Evolutionary conservation across 2,888 invertebrate species (phyloP).

Genomic region (Ennomos quercinarius): DNA sequence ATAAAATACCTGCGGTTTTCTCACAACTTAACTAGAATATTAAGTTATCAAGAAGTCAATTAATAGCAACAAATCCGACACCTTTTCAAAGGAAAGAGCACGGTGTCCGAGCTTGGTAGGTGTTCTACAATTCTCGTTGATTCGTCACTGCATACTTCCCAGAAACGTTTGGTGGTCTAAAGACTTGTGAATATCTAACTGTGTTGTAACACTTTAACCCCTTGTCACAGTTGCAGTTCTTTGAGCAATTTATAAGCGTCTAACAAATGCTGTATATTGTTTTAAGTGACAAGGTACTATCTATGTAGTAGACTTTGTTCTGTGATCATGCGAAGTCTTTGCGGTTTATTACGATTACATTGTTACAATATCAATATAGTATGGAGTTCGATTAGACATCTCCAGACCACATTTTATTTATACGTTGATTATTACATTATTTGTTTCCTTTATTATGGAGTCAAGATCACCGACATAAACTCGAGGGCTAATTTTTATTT

Average conservation of each 20-base stretch:
- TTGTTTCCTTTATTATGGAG: too few relatives aligned
- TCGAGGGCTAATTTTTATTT: too few relatives aligned
- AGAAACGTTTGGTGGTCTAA: conserved; percentile 41
- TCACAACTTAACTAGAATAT: conserved; percentile 24
- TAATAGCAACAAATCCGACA: conserved; percentile 24
- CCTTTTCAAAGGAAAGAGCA: conserved; percentile 24
- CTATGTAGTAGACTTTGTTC: background rate
- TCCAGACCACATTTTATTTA: too few relatives aligned
- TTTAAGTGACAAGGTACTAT: conserved; percentile 8
- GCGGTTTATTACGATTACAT: conserved; percentile 8
- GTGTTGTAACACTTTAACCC: conserved; percentile 3
- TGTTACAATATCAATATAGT: background rate
- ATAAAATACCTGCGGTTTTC: conserved; percentile 21
- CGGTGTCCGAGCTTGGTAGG: conserved; percentile 40
- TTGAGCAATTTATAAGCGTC: background rate
- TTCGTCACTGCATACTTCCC: conserved; percentile 46
- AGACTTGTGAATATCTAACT: conserved; percentile 2
- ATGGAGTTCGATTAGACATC: too few relatives aligned
- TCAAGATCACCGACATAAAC: too few relatives aligned
- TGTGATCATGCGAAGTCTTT: conserved; percentile 11
- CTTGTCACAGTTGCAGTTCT: conserved; percentile 9
- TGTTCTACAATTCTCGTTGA: conserved; percentile 43
- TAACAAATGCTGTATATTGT: background rate
- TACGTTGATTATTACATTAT: too few relatives aligned
- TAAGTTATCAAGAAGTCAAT: conserved; percentile 21